A percentile compares a stretch with the other conserved stretches of the same genome.
phyloP scores from a whole-genome alignment of 2,888 invertebrate genomes.

The Phytoseiulus persimilis region DNA sequence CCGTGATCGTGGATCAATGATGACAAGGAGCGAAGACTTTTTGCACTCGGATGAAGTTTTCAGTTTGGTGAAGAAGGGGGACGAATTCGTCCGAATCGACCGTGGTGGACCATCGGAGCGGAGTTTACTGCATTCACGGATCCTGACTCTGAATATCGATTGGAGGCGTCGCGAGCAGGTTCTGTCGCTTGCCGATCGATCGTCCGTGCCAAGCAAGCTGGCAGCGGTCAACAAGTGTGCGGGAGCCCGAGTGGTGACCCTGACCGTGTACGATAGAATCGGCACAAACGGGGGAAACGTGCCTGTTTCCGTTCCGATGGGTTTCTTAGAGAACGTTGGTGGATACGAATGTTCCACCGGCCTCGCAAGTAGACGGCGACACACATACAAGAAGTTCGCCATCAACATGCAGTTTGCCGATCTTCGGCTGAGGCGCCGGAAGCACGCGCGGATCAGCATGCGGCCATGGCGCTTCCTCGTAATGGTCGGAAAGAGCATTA shows the following conservation, averaged over 20 bases:
- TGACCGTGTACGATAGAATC: neutral
- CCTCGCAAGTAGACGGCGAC: neutral
- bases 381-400: neutral
- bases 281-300: neutral
- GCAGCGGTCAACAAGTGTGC: neutral
- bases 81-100: too few relatives aligned
- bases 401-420: neutral
- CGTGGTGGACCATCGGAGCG: neutral
- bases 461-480: too few relatives aligned
- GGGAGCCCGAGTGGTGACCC: neutral
- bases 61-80: too few relatives aligned
- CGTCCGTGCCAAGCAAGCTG: neutral
- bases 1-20: neutral
- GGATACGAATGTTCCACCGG: neutral
- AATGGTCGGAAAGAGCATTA: too few relatives aligned
- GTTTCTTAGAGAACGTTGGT: neutral
- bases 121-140: neutral
- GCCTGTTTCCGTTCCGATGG: neutral
- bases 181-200: neutral
- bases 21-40: too few relatives aligned
- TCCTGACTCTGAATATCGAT: neutral
- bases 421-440: neutral
- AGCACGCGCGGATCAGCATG: too few relatives aligned
- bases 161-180: neutral
- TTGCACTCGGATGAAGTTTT: too few relatives aligned